These are phyloP conservation scores for Euwallacea similis DNA, from an alignment of 1,140 invertebrate genomes.

Conservation along the genomic window DNA sequence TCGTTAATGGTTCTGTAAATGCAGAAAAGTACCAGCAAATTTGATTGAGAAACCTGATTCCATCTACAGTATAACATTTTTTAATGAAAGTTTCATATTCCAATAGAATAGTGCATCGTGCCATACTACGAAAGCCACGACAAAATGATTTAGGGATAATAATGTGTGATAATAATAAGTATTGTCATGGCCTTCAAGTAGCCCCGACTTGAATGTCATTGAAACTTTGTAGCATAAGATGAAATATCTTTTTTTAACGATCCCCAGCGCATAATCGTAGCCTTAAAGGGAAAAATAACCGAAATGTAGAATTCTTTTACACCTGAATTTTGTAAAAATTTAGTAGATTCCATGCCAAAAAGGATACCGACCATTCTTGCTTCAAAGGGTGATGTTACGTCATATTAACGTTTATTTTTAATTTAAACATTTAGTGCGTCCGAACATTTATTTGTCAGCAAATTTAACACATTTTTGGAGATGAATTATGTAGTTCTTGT, in stretches of 20 bases:
- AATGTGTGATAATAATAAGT: conserved; percentile 18
- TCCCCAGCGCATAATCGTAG: conserved; percentile 19
- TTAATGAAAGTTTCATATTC: background rate
- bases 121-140: background rate
- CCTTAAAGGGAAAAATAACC: background rate
- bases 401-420: background rate
- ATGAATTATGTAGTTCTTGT: background rate
- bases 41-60: too few relatives aligned
- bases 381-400: background rate
- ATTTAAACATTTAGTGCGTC: background rate
- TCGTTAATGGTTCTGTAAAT: too few relatives aligned
- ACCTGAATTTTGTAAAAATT: background rate
- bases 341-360: background rate
- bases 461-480: conserved; percentile 2
- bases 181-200: conserved; percentile 33
- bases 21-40: too few relatives aligned
- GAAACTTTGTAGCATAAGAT: conserved; percentile 41
- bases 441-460: background rate
- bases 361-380: background rate
- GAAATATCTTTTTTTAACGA: conserved; percentile 35
- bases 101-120: background rate
- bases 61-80: too few relatives aligned
- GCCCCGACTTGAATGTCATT: conserved; percentile 37
- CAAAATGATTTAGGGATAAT: conserved; percentile 15
- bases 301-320: background rate